Conservation (phyloP, 2,888 invertebrate species). For the Tipula confusa region DNA sequence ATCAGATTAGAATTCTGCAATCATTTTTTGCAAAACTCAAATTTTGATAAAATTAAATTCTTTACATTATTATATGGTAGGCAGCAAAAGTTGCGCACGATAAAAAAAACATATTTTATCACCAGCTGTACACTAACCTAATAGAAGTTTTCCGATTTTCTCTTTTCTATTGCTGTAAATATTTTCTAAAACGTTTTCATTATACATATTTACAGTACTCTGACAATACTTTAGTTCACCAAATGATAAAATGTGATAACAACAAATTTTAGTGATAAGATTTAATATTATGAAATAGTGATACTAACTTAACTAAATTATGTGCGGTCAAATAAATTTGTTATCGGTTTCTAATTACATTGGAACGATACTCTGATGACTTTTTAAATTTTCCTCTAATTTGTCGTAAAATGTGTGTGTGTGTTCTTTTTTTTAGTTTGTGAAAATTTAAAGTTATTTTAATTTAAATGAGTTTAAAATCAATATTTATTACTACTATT, state of each 20-base stretch:
- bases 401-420: neutral
- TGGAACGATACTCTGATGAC: neutral
- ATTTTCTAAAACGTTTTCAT: too few relatives aligned
- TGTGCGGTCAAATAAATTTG: neutral
- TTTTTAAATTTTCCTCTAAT: neutral
- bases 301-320: neutral
- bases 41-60: too few relatives aligned
- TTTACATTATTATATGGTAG: too few relatives aligned
- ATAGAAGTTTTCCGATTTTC: neutral
- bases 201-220: neutral
- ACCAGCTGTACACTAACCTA: neutral
- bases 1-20: too few relatives aligned
- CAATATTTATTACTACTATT: neutral
- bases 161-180: neutral
- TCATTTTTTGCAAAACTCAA: too few relatives aligned
- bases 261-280: neutral
- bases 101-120: too few relatives aligned
- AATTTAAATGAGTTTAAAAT: neutral
- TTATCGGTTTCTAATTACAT: neutral
- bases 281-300: neutral
- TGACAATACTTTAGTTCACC: neutral
- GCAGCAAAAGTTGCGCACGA: too few relatives aligned
- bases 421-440: neutral
- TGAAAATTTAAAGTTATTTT: neutral
- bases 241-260: neutral